Percentiles rank a stretch among this genome's conserved stretches.
phyloP scores from a whole-genome alignment of 2,888 invertebrate species.

The Plutella xylostella region DNA sequence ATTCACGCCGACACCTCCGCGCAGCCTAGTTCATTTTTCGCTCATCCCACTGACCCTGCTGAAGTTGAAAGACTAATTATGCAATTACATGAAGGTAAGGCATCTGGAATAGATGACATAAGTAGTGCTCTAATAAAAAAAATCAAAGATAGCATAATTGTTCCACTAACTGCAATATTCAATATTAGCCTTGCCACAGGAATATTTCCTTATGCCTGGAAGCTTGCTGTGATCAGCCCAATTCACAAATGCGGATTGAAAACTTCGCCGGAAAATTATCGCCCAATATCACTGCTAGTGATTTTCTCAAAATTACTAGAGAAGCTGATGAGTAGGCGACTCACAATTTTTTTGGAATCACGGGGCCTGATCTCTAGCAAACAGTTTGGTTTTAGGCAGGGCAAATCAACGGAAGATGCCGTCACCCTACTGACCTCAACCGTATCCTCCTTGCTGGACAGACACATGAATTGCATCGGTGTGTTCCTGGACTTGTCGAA shows the following conservation, averaged over 20 bases:
- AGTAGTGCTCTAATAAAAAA: not conserved
- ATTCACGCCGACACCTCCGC: not conserved
- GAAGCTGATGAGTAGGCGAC: not conserved
- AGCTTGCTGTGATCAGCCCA: not conserved
- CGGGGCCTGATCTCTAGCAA: not conserved
- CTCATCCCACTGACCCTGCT: not conserved
- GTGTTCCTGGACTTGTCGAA: constrained; percentile 9
- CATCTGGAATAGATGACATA: not conserved
- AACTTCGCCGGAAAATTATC: not conserved
- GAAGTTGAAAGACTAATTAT: too few species aligned
- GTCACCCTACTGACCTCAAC: not conserved
- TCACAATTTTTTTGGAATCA: not conserved
- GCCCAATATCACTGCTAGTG: constrained; percentile 5
- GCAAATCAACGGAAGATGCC: constrained; percentile 5
- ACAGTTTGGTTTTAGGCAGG: constrained; percentile 6
- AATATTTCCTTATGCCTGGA: constrained; percentile 2
- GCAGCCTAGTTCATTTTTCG: not conserved
- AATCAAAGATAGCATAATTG: not conserved
- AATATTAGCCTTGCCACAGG: constrained; percentile 4
- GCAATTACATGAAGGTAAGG: not conserved
- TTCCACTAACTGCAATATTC: not conserved
- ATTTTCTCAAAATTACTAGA: constrained; percentile 6
- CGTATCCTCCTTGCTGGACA: not conserved
- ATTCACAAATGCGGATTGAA: constrained; percentile 7
- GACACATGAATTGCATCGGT: not conserved